These are phyloP conservation scores for Autographa gamma DNA, from an alignment of 2,888 invertebrate species.

Conservation along the genomic window DNA sequence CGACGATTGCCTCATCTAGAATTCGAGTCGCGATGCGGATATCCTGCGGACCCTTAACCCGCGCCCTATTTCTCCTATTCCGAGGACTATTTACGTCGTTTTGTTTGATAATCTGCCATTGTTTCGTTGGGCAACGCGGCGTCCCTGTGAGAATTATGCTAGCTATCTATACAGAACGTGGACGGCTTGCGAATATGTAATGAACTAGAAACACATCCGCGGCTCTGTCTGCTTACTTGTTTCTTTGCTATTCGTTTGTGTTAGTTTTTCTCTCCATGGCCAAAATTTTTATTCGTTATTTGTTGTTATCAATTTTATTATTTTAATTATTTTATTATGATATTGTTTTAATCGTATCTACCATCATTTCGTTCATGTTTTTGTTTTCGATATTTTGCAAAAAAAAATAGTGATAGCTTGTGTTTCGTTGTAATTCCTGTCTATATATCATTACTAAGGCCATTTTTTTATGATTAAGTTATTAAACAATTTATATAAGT, in stretches of 20 bases:
- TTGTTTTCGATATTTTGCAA: no score
- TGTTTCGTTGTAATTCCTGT: no score
- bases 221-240: constrained; percentile 39
- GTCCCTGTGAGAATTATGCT: constrained; percentile 86
- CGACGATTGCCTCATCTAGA: constrained; percentile 80
- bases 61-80: constrained; percentile 83
- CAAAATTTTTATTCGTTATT: not conserved
- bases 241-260: constrained; percentile 42
- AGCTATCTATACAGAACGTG: constrained; percentile 86
- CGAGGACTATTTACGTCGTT: constrained; percentile 87
- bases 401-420: no score
- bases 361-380: no score
- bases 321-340: no score
- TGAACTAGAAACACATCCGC: constrained; percentile 64
- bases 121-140: constrained; percentile 82
- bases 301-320: no score
- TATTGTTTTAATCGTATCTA: no score
- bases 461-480: no score
- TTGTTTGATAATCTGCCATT: constrained; percentile 88
- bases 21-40: constrained; percentile 84
- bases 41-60: constrained; percentile 85
- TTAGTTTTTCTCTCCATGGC: constrained; percentile 19
- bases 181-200: constrained; percentile 81
- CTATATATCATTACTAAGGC: no score
- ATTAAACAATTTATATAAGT: no score